Base-by-base conservation (phyloP, 2,113 vertebrate genomes). In the Agelaius phoeniceus region DNA sequence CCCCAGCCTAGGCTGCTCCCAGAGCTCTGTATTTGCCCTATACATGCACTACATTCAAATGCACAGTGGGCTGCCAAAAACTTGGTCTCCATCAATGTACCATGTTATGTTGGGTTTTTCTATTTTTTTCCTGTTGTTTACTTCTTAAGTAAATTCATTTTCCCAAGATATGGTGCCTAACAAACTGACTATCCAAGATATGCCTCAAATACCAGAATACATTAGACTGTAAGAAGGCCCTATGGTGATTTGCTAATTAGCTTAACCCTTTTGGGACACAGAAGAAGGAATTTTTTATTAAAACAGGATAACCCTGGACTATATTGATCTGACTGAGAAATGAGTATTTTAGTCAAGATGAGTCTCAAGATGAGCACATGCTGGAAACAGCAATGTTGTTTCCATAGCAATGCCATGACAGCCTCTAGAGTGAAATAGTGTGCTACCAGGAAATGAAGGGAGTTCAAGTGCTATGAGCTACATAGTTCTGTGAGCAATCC, bases 361-460 rank as follows among this genome's bases (percentile, higher is more conserved):
- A 94, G 94, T 88, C 94, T 93, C 84, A 9, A 61, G 82, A 95
- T 93, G 93, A 96, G 77, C 74, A 89, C 24, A 41, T 68, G 90
- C 68, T 87, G 66, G 85, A 96, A 93, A 87, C n/a, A 3, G 92
- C 37, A 15, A 89, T 88, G 93, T 39, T 51, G 97, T 98, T 97
- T 85, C 95, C 96, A 97, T 94, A 96, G 97, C 82, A 93, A 98
- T 97, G 95, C 90, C 65, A 84, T 63, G 79, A 95, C 90, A 90
- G 93, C 83, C 69, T 57, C 78, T 7, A 8, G 92, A 82, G 65
- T 46, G 84, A 95, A 93, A 96, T 89, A 97, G 78, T 84, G 78
- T 86, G 71, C 84, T 94, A 89, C 93, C 91, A 96, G 95, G 96
- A 96, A 96, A 97, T 87, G 91, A 95, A 95, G 94, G 93, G 82